These are phyloP conservation scores for Nomada lathburiana DNA, from an alignment of 2,888 invertebrate species.

Conservation along the genomic window DNA sequence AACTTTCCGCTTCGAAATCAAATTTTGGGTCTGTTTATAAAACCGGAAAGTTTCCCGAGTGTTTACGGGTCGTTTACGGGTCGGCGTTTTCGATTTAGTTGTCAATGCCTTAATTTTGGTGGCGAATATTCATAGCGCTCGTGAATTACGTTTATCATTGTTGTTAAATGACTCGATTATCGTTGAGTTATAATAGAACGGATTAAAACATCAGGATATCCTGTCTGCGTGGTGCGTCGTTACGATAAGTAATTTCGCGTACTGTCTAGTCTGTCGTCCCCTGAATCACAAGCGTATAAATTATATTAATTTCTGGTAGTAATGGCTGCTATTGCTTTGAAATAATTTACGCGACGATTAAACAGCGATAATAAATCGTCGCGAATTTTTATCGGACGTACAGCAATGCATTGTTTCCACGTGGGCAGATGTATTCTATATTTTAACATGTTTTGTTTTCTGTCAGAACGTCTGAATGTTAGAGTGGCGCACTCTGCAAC, in stretches of 20 bases:
- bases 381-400: no score
- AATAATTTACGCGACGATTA: neutral
- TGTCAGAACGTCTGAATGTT: no score
- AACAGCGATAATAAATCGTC: neutral
- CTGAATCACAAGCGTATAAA: slow-evolving; percentile 28
- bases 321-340: slow-evolving; percentile 3
- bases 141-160: slow-evolving; percentile 30
- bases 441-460: no score
- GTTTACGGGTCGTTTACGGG: slow-evolving; percentile 21
- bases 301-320: slow-evolving; percentile 17
- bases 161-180: slow-evolving; percentile 35
- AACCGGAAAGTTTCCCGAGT: neutral
- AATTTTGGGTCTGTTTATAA: neutral
- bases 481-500: no score
- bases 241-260: slow-evolving; percentile 29
- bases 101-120: neutral
- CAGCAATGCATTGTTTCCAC: no score
- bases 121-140: slow-evolving; percentile 21
- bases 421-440: no score
- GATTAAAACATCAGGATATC: slow-evolving; percentile 43
- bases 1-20: no score
- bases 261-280: slow-evolving; percentile 4
- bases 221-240: slow-evolving; percentile 8
- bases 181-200: slow-evolving; percentile 31
- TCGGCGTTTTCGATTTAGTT: neutral